Conservation (phyloP, 2,113 vertebrate genomes). For the Mobula birostris region DNA sequence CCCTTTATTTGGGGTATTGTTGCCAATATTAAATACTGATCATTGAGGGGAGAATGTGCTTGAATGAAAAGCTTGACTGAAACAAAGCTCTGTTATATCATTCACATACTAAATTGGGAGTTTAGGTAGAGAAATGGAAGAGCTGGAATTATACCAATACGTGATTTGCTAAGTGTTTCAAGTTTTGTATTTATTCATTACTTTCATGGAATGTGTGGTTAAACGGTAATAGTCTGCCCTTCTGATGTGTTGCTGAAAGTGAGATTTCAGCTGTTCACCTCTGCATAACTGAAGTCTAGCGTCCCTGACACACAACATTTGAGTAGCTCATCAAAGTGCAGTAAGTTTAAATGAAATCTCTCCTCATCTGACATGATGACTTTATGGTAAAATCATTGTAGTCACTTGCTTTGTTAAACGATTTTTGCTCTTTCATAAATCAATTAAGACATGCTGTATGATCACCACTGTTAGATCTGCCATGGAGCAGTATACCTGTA, state of each 20-base stretch:
- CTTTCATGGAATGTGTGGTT: not conserved
- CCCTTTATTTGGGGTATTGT: not conserved
- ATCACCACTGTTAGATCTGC: not conserved
- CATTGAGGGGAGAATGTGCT: not conserved
- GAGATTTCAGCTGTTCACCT: not conserved
- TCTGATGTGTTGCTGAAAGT: not conserved
- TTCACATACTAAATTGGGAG: too few relatives aligned
- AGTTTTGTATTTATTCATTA: not conserved
- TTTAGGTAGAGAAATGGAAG: not conserved
- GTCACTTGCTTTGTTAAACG: slow-evolving; percentile 3
- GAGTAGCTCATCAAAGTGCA: not conserved
- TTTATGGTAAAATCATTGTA: not conserved
- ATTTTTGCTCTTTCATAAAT: slow-evolving; percentile 20
- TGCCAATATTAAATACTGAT: not conserved
- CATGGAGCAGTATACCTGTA: not conserved
- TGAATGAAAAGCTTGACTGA: not conserved
- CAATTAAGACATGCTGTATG: not conserved
- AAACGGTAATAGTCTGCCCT: not conserved
- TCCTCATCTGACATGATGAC: not conserved
- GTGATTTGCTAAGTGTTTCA: not conserved
- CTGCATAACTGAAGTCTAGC: not conserved
- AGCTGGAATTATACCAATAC: not conserved
- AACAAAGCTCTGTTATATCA: not conserved
- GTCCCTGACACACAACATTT: slow-evolving; percentile 3
- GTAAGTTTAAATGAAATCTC: not conserved